phyloP scores from a whole-genome alignment of 1,140 invertebrate species.

The Teleogryllus occipitalis region DNA sequence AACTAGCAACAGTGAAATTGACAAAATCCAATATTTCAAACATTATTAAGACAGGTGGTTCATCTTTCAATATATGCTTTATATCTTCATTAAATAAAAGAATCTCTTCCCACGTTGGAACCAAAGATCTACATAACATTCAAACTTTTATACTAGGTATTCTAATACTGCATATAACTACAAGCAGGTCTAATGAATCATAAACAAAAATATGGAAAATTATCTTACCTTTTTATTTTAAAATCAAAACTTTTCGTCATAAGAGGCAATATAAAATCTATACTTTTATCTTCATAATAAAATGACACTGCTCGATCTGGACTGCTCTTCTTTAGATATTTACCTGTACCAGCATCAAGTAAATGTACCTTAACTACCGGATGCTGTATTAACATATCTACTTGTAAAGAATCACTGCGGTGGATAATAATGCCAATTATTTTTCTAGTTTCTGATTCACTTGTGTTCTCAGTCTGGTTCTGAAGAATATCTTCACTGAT shows the following conservation, averaged over 20 bases:
- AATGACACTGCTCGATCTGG: constrained; percentile 22
- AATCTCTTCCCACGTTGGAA: constrained; percentile 55
- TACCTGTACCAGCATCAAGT: constrained; percentile 31
- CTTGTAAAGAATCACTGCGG: constrained; percentile 18
- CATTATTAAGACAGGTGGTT: constrained; percentile 44
- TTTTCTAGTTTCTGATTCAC: neutral
- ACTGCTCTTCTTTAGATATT: constrained; percentile 30
- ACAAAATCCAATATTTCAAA: constrained; percentile 51
- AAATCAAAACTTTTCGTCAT: constrained; percentile 27
- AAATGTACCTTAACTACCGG: constrained; percentile 40
- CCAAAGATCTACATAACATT: constrained; percentile 31
- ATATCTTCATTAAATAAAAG: constrained; percentile 53
- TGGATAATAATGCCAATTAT: constrained; percentile 20
- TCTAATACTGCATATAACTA: too few relatives aligned
- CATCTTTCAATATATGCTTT: constrained; percentile 38
- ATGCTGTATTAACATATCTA: constrained; percentile 34
- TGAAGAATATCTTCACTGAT: too few relatives aligned
- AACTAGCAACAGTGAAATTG: constrained; percentile 33
- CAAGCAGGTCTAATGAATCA: too few relatives aligned
- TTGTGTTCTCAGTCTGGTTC: too few relatives aligned
- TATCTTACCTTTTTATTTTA: constrained; percentile 24
- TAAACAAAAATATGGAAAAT: too few relatives aligned
- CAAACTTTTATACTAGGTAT: neutral
- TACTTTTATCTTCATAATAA: constrained; percentile 22
- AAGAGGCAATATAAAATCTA: constrained; percentile 26